A percentile compares a stretch with the other conserved stretches of the same genome.
phyloP scores from a whole-genome alignment of 2,113 vertebrate genomes.

The Mastomys coucha region DNA sequence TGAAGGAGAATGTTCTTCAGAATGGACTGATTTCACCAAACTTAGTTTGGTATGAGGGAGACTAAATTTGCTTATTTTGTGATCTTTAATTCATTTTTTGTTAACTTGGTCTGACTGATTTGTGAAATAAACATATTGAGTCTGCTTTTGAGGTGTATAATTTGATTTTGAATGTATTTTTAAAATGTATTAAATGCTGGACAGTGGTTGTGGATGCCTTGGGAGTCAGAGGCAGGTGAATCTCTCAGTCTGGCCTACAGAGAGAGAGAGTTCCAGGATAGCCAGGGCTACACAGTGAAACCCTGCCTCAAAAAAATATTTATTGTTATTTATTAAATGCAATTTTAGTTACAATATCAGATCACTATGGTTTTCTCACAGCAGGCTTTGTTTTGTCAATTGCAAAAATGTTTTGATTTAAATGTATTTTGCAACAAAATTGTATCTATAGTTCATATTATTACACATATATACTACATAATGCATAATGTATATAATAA shows the following conservation, averaged over 20 bases:
- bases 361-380: conserved; percentile 9
- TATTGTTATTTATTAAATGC: conserved; percentile 50
- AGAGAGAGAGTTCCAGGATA: background rate
- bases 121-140: conserved; percentile 45
- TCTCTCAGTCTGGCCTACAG: background rate
- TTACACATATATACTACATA: too few species aligned
- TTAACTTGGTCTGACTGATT: conserved; percentile 56
- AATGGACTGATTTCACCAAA: conserved; percentile 43
- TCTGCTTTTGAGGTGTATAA: conserved; percentile 17
- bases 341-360: conserved; percentile 8
- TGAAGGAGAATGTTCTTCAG: conserved; percentile 36
- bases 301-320: background rate
- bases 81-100: conserved; percentile 46
- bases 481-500: background rate
- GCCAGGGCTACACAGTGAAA: background rate
- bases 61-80: conserved; percentile 55
- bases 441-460: background rate
- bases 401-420: background rate
- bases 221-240: background rate
- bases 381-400: conserved; percentile 25
- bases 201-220: background rate
- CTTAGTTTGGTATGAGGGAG: conserved; percentile 42
- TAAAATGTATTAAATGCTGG: conserved; percentile 50
- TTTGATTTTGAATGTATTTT: conserved; percentile 59
- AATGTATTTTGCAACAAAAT: conserved; percentile 38